Conservation (phyloP, 2,797 vertebrate species). For the Lycodopsis pacificus region DNA sequence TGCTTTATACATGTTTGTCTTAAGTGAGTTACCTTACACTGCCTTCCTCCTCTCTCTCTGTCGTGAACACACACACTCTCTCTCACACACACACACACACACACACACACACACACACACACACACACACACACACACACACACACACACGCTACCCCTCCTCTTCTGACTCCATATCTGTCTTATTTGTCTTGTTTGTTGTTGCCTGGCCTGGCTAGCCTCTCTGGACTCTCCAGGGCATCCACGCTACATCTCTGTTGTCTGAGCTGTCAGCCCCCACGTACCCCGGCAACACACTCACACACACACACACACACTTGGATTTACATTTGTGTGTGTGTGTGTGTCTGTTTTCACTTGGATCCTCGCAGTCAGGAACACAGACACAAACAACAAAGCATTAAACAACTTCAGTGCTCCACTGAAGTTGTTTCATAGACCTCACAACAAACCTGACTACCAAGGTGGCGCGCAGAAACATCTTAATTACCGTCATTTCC, state of each 20-base stretch:
- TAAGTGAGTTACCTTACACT: slow-evolving; percentile 16
- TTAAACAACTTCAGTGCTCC: slow-evolving; percentile 15
- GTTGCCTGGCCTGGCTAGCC: slow-evolving; percentile 65
- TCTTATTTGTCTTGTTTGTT: slow-evolving; percentile 80
- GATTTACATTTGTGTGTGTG: slow-evolving; percentile 44
- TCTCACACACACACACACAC: slow-evolving; percentile 5
- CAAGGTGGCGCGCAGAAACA: slow-evolving; percentile 1
- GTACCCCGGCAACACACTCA: slow-evolving; percentile 30
- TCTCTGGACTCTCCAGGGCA: slow-evolving; percentile 66
- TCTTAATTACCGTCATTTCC: slow-evolving; percentile 41
- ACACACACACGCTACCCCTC: slow-evolving; percentile 18
- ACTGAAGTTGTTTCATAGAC: slow-evolving; percentile 34
- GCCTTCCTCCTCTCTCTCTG: slow-evolving; percentile 7
- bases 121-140: slow-evolving; percentile 17
- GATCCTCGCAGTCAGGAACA: slow-evolving; percentile 35
- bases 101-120: slow-evolving; percentile 16
- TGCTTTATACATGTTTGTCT: slow-evolving; percentile 7
- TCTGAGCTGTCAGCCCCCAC: slow-evolving; percentile 73
- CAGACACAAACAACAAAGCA: slow-evolving; percentile 34
- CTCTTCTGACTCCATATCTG: slow-evolving; percentile 62
- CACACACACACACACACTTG: slow-evolving; percentile 25
- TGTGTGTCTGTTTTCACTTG: background rate
- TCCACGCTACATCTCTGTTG: slow-evolving; percentile 72
- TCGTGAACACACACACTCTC: background rate
- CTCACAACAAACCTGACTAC: slow-evolving; percentile 27